phyloP scores from a whole-genome alignment of 2,888 invertebrate genomes.

The Aricia artaxerxes region DNA sequence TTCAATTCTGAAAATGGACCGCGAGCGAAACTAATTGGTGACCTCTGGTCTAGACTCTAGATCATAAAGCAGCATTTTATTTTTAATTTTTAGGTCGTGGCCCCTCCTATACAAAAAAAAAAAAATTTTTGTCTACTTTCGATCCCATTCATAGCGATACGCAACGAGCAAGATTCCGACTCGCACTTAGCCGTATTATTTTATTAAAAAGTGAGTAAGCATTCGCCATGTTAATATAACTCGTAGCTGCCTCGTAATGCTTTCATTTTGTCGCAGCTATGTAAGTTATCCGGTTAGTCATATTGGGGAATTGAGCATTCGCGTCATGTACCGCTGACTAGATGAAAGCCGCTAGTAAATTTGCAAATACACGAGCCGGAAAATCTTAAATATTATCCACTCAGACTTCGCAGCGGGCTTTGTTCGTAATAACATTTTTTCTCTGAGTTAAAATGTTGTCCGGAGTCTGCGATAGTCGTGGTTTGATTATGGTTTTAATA shows the following conservation, averaged over 20 bases:
- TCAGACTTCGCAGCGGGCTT: background rate
- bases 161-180: too few relatives aligned
- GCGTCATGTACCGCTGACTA: conserved; percentile 3
- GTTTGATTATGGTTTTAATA: background rate
- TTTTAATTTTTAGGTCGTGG: too few relatives aligned
- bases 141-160: too few relatives aligned
- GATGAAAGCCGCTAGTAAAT: conserved; percentile 13
- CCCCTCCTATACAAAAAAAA: too few relatives aligned
- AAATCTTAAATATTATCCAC: conserved; percentile 1
- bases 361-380: conserved; percentile 1
- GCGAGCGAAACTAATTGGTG: too few relatives aligned
- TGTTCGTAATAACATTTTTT: background rate
- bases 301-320: conserved; percentile 1
- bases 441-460: background rate
- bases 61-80: too few relatives aligned
- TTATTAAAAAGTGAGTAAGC: background rate
- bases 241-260: background rate
- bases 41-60: too few relatives aligned
- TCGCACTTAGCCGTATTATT: too few relatives aligned
- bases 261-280: background rate
- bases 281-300: background rate
- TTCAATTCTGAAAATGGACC: too few relatives aligned
- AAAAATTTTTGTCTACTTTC: too few relatives aligned
- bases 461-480: background rate
- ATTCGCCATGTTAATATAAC: background rate